A percentile compares a stretch with the other conserved stretches of the same genome.
Evolutionary conservation across 2,888 invertebrate species (phyloP).

Genomic region (Dasysyrphus albostriatus): DNA sequence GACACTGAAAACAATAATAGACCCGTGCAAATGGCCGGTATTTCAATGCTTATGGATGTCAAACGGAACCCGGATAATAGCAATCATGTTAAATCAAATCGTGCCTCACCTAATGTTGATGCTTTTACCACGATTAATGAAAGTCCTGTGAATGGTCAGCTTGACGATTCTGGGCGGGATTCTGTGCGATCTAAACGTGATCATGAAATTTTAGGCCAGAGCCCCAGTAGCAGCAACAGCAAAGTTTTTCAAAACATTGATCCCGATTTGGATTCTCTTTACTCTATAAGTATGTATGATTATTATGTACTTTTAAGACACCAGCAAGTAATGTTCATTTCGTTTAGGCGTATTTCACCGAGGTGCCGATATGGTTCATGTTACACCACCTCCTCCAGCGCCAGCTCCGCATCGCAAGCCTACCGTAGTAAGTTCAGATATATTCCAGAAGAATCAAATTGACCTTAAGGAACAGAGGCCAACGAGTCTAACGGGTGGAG

Average conservation of each 20-base stretch:
- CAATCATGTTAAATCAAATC: constrained; percentile 77
- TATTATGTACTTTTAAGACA: neutral
- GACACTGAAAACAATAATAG: constrained; percentile 94
- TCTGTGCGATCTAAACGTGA: constrained; percentile 77
- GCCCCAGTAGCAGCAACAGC: constrained; percentile 81
- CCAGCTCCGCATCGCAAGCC: constrained; percentile 89
- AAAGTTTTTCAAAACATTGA: constrained; percentile 84
- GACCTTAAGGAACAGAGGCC: constrained; percentile 65
- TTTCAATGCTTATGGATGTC: constrained; percentile 83
- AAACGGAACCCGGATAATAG: constrained; percentile 81
- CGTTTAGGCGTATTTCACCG: constrained; percentile 82
- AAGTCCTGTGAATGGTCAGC: constrained; percentile 80
- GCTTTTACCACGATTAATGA: constrained; percentile 77
- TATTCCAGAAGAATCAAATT: constrained; percentile 57
- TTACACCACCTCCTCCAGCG: constrained; percentile 90
- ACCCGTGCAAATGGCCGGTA: constrained; percentile 78
- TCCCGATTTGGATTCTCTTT: constrained; percentile 89
- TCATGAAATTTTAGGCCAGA: constrained; percentile 81
- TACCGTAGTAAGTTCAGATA: constrained; percentile 78
- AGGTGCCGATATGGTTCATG: constrained; percentile 83
- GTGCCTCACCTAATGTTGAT: constrained; percentile 69
- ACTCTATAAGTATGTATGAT: constrained; percentile 87
- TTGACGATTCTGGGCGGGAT: constrained; percentile 77
- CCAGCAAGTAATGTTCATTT: neutral
- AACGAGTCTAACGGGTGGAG: constrained; percentile 33